Percentiles rank a stretch among this genome's conserved stretches.
phyloP scores from a whole-genome alignment of 1,140 invertebrate genomes.

The Drosophila neocordata region DNA sequence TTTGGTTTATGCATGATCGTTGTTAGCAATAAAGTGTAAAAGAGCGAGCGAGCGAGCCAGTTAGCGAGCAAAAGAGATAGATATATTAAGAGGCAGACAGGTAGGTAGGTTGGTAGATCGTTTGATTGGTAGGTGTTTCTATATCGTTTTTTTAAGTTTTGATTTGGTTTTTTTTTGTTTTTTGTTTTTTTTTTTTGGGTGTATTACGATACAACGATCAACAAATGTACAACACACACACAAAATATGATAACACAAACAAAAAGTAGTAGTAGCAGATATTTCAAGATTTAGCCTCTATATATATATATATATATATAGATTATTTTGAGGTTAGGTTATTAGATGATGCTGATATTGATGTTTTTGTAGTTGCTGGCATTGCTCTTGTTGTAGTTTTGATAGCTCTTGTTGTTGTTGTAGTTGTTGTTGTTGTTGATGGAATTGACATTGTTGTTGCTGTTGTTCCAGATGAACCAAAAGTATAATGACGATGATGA shows the following conservation, averaged over 20 bases:
- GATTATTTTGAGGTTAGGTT: constrained; percentile 47
- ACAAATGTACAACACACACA: constrained; percentile 62
- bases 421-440: constrained; percentile 27
- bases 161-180: constrained; percentile 24
- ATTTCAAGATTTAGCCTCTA: constrained; percentile 40
- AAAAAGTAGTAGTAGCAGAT: constrained; percentile 13
- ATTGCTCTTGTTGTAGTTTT: constrained; percentile 24
- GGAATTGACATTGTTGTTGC: constrained; percentile 20
- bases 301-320: too few species aligned
- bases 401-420: constrained; percentile 3
- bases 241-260: constrained; percentile 54
- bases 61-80: background rate
- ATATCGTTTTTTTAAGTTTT: constrained; percentile 19
- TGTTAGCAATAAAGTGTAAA: constrained; percentile 45
- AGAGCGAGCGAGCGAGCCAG: background rate
- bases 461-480: constrained; percentile 30
- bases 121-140: background rate
- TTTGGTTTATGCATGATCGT: constrained; percentile 81
- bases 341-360: constrained; percentile 40
- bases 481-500: background rate
- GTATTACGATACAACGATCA: constrained; percentile 60
- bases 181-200: constrained; percentile 31
- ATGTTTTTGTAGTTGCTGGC: constrained; percentile 13
- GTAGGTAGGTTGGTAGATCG: background rate
- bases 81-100: constrained; percentile 21